These are phyloP conservation scores for Hirtodrosophila confusa DNA, from an alignment of 2,888 invertebrate species.

Conservation along the genomic window DNA sequence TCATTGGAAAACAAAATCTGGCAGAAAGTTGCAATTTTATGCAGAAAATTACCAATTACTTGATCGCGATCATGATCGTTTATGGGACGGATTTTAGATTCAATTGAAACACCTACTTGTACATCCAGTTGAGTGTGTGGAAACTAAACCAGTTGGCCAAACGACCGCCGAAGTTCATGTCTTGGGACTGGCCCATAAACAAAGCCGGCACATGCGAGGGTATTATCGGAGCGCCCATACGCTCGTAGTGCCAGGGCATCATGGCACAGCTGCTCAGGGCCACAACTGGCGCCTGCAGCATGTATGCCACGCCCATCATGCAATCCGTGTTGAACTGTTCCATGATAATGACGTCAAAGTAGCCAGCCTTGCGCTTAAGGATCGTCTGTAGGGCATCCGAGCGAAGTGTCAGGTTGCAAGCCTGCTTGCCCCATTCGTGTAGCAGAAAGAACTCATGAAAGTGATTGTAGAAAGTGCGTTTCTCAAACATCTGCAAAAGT, in stretches of 20 bases:
- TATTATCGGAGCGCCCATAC: constrained; percentile 86
- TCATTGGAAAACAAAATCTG: no score
- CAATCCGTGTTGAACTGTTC: constrained; percentile 91
- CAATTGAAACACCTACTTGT: constrained; percentile 62
- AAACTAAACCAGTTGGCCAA: constrained; percentile 84
- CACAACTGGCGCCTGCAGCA: constrained; percentile 87
- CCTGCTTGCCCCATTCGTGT: constrained; percentile 80
- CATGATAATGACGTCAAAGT: constrained; percentile 87
- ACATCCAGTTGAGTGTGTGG: constrained; percentile 73
- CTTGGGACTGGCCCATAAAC: constrained; percentile 85
- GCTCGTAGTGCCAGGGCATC: constrained; percentile 87
- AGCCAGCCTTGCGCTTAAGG: constrained; percentile 84
- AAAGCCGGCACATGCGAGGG: constrained; percentile 86
- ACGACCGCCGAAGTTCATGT: constrained; percentile 84
- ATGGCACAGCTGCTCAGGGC: constrained; percentile 85
- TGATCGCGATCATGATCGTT: no score
- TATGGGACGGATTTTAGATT: no score
- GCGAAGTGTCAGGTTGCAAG: constrained; percentile 81
- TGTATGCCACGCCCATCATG: constrained; percentile 87
- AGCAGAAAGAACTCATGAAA: constrained; percentile 82
- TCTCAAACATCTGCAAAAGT: constrained; percentile 75
- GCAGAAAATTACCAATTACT: no score
- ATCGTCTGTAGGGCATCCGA: constrained; percentile 82
- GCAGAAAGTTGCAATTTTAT: no score
- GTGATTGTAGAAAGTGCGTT: constrained; percentile 77